These are phyloP conservation scores for Rana temporaria DNA, from an alignment of 2,113 vertebrate genomes.

Conservation along the genomic window DNA sequence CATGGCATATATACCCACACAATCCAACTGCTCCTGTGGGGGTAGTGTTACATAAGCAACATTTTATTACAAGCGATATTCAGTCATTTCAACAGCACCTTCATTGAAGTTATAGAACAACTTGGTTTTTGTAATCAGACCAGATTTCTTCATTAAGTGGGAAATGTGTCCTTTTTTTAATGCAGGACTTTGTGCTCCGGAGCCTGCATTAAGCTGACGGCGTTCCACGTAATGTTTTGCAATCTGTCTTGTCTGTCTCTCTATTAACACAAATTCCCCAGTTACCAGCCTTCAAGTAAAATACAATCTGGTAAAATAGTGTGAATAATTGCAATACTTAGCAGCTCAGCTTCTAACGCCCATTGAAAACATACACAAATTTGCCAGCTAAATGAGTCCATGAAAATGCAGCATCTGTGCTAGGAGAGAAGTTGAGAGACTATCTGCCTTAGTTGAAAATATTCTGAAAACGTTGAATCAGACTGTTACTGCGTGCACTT, in stretches of 20 bases:
- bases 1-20: no score
- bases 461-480: neutral
- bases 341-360: neutral
- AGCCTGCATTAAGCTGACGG: neutral
- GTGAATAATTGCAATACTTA: slow-evolving; percentile 39
- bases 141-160: no score
- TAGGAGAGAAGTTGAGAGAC: neutral
- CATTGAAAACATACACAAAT: slow-evolving; percentile 20
- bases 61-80: no score
- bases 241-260: slow-evolving; percentile 37
- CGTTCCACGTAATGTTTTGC: neutral
- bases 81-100: no score
- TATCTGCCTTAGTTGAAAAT: neutral
- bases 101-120: no score
- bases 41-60: no score
- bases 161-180: no score
- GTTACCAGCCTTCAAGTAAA: slow-evolving; percentile 25
- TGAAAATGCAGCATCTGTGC: slow-evolving; percentile 3
- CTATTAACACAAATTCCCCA: slow-evolving; percentile 35
- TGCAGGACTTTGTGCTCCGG: neutral
- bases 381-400: slow-evolving; percentile 13
- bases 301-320: slow-evolving; percentile 45
- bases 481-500: neutral
- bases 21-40: no score
- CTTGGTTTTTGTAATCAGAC: no score